phyloP scores from a whole-genome alignment of 2,113 vertebrate species.

The Irena cyanogastra region DNA sequence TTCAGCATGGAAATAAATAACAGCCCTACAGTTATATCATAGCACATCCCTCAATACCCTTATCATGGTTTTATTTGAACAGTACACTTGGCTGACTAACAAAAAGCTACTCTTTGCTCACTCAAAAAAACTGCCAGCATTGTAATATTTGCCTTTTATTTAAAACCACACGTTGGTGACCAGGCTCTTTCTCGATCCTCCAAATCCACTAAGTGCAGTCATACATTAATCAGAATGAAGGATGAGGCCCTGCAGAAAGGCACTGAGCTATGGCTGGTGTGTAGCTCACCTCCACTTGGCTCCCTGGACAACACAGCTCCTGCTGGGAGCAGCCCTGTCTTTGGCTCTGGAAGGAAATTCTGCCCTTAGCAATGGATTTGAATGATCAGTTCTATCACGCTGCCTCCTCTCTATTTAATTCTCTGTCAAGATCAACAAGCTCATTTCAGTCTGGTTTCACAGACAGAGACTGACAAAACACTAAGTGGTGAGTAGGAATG shows the following conservation, averaged over 20 bases:
- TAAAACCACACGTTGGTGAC: neutral
- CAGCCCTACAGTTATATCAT: neutral
- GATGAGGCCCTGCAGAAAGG: neutral
- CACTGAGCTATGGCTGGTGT: neutral
- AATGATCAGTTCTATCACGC: neutral
- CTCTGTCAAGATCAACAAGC: neutral
- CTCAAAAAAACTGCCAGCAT: neutral
- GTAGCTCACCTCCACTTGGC: neutral
- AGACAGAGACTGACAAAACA: neutral
- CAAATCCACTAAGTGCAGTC: neutral
- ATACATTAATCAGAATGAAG: neutral
- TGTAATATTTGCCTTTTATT: neutral
- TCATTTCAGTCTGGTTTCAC: neutral
- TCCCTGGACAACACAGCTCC: neutral
- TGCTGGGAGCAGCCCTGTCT: neutral
- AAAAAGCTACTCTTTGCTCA: neutral
- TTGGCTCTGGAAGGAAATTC: neutral
- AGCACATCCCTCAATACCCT: neutral
- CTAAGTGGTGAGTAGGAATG: neutral
- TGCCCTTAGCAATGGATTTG: neutral
- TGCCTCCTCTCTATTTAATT: neutral
- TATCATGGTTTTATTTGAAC: neutral
- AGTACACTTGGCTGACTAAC: neutral
- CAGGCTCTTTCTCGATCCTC: neutral
- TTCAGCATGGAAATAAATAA: constrained; percentile 1